These are phyloP conservation scores for Eclectus roratus DNA, from an alignment of 2,113 vertebrate genomes.

Conservation along the genomic window DNA sequence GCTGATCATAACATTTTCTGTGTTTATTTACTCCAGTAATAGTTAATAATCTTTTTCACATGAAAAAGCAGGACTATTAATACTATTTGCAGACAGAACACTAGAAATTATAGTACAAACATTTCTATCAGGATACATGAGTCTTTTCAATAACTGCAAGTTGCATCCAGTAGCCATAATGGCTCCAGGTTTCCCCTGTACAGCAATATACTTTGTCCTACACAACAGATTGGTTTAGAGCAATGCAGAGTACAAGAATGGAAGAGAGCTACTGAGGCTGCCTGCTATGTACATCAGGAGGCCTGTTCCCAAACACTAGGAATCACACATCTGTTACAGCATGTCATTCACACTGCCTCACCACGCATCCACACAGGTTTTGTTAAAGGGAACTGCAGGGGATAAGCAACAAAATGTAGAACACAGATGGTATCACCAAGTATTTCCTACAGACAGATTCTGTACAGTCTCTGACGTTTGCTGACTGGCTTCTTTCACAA, in stretches of 20 bases:
- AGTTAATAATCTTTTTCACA: background rate
- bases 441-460: background rate
- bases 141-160: background rate
- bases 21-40: background rate
- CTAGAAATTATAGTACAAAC: background rate
- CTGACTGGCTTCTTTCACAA: background rate
- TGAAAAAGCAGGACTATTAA: background rate
- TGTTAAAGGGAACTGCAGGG: background rate
- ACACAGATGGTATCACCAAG: background rate
- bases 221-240: background rate
- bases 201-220: background rate
- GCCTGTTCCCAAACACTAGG: background rate
- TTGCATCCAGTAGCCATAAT: background rate
- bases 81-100: background rate
- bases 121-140: background rate
- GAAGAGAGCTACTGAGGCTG: background rate
- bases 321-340: background rate
- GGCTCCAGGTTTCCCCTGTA: background rate
- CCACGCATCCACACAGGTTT: background rate
- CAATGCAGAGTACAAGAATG: background rate
- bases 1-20: background rate
- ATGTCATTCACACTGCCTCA: background rate
- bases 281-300: background rate
- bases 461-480: background rate
- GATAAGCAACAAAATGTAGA: background rate